Base-by-base conservation (phyloP, 2,797 vertebrate species). In the Melopsittacus undulatus region DNA sequence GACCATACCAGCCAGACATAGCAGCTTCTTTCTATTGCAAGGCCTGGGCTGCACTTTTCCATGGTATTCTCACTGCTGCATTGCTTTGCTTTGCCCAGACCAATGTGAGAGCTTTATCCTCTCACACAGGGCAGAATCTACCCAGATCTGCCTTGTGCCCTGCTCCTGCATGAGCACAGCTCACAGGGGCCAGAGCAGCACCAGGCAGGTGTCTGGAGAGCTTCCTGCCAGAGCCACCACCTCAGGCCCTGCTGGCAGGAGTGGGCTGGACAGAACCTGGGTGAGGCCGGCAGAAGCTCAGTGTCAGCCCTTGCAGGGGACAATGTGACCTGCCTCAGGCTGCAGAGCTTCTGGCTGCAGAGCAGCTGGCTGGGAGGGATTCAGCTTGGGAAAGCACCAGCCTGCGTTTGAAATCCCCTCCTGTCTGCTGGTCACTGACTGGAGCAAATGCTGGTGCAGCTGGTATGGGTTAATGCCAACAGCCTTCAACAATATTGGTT, bases 91-190 rank as follows among this genome's bases (percentile, higher is more conserved):
- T 13, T 6, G 21, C 38, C 38, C 76, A 70, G 20, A 48, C 8
- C 4, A 30, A 38, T 0, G 2, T 0, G 10, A 51, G 13, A 57
- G 29, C 13, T 87, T 61, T 56, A 45, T 5, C 49, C 54, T 66
- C 45, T 16, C 36, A 45, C 52, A 0, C 8, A 13, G 19, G 38
- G 43, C 38, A 51, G 64, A 62, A 1, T 5, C 52, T 3, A 26
- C 3, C 21, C 52, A 72, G 0, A 54, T 8, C 17, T 51, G 22
- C 62, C n/a, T 49, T 26, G 1, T 12, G 62, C 40, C 64, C 66
- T 57, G 22, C n/a, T 59, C 42, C 54, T 36, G 52, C 32, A 34
- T 5, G 4, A 43, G 61, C 46, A 20, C 0, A 0, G 70, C 75
- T 72, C 52, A 42, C n/a, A 10, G 64, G 80, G 27, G 36, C 7